Evolutionary conservation across 1,140 invertebrate species (phyloP).

Genomic region (Musca domestica): DNA sequence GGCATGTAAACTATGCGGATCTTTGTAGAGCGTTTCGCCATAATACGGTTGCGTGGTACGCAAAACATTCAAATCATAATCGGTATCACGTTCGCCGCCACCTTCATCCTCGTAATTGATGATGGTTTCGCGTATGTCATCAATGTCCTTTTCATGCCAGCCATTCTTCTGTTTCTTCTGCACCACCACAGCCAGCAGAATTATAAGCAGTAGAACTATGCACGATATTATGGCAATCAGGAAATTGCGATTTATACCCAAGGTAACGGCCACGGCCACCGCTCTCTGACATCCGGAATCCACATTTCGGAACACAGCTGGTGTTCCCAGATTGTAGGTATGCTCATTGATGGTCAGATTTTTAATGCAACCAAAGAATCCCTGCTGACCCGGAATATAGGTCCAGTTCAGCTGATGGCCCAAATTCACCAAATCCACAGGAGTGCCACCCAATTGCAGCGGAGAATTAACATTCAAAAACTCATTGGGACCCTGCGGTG

Average conservation of each 20-base stretch:
- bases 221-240: constrained; percentile 80
- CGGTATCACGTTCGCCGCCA: constrained; percentile 91
- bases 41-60: constrained; percentile 55
- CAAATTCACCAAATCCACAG: constrained; percentile 62
- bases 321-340: constrained; percentile 75
- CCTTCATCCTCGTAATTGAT: constrained; percentile 97
- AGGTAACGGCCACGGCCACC: constrained; percentile 70
- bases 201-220: constrained; percentile 72
- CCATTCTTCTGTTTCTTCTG: constrained; percentile 81
- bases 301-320: constrained; percentile 65
- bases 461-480: constrained; percentile 87
- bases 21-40: constrained; percentile 52
- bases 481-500: constrained; percentile 69
- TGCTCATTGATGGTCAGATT: constrained; percentile 79
- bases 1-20: constrained; percentile 39
- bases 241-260: constrained; percentile 80
- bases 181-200: constrained; percentile 83
- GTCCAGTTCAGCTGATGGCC: constrained; percentile 63
- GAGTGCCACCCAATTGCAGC: constrained; percentile 80
- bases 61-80: constrained; percentile 90
- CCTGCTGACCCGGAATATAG: constrained; percentile 62
- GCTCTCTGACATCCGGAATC: constrained; percentile 68
- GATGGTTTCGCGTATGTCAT: constrained; percentile 95
- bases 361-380: constrained; percentile 82
- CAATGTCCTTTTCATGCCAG: constrained; percentile 84